Conservation (phyloP, 2,888 invertebrate genomes). For the Heteropelma amictum region DNA sequence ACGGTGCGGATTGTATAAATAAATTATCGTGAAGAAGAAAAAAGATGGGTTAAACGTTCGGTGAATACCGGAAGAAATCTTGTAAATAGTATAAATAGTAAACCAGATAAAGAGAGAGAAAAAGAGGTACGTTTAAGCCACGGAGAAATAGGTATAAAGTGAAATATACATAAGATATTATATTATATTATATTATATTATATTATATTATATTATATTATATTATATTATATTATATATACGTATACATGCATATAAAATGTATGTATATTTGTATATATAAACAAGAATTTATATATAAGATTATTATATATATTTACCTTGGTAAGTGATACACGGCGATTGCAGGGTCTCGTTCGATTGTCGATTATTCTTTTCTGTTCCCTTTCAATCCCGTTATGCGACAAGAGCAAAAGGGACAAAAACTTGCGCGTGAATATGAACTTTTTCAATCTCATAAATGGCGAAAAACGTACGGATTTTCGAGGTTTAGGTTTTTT, state of each 20-base stretch:
- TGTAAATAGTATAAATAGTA: conserved; percentile 77
- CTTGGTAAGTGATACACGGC: conserved; percentile 75
- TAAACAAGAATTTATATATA: conserved; percentile 67
- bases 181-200: conserved; percentile 65
- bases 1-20: conserved; percentile 50
- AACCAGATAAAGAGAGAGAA: conserved; percentile 27
- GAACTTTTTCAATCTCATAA: not conserved
- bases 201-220: conserved; percentile 64
- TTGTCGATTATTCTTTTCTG: conserved; percentile 55
- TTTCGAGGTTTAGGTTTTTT: no score
- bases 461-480: no score
- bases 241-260: conserved; percentile 61
- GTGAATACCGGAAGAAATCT: conserved; percentile 66
- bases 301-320: conserved; percentile 73
- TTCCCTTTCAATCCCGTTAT: not conserved
- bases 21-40: conserved; percentile 22
- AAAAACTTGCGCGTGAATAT: not conserved
- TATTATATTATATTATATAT: conserved; percentile 62
- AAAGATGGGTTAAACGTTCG: conserved; percentile 55
- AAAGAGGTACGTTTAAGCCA: conserved; percentile 67
- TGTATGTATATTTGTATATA: conserved; percentile 58
- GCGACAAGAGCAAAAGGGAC: not conserved
- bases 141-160: conserved; percentile 75
- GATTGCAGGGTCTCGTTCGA: conserved; percentile 71
- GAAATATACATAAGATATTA: conserved; percentile 76